A percentile compares a stretch with the other conserved stretches of the same genome.
phyloP scores from a whole-genome alignment of 1,140 invertebrate genomes.

The Mamestra configurata region DNA sequence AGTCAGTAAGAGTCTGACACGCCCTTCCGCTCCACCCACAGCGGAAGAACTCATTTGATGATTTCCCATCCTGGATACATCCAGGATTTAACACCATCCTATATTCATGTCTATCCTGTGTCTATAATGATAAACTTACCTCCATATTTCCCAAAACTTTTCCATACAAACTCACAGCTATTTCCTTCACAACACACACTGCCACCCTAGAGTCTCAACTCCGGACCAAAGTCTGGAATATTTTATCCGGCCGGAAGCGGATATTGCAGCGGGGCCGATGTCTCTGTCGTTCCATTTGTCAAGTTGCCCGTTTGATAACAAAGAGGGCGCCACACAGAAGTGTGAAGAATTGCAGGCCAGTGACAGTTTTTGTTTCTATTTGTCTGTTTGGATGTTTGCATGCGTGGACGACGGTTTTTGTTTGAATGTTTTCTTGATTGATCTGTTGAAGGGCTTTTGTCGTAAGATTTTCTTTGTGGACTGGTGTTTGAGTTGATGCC shows the following conservation, averaged over 20 bases:
- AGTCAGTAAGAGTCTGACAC: too few relatives aligned
- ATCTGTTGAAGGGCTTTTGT: background rate
- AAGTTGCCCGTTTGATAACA: conserved; percentile 73
- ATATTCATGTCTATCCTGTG: background rate
- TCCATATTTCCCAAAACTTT: background rate
- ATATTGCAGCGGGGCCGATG: conserved; percentile 76
- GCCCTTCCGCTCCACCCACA: too few relatives aligned
- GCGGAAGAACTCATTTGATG: too few relatives aligned
- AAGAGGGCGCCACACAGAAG: conserved; percentile 63
- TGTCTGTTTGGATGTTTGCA: too few relatives aligned
- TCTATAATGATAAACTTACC: too few relatives aligned
- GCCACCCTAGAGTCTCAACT: conserved; percentile 23
- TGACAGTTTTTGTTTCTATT: too few relatives aligned
- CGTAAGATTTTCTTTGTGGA: background rate
- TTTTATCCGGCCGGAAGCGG: conserved; percentile 68
- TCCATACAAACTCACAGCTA: background rate
- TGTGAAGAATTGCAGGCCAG: conserved; percentile 63
- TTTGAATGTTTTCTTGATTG: background rate
- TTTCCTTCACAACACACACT: background rate
- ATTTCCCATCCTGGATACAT: too few relatives aligned
- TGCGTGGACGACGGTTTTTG: background rate
- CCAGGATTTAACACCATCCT: too few relatives aligned
- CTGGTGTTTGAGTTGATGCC: too few relatives aligned
- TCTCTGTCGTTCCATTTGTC: conserved; percentile 79
- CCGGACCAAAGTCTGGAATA: conserved; percentile 38